Conservation (phyloP, 2,888 invertebrate species). For the Argyra leucocephala region DNA sequence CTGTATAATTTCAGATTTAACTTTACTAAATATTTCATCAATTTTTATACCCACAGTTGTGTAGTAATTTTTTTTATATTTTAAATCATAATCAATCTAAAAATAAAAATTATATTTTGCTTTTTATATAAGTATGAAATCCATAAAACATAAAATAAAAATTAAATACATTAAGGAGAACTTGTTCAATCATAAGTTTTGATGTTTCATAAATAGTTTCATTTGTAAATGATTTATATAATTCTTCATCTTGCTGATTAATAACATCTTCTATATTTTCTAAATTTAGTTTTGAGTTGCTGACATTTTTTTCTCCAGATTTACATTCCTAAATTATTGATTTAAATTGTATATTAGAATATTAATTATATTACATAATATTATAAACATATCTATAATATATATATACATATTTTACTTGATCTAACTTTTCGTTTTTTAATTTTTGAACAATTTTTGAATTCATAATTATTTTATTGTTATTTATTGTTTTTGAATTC, state of each 20-base stretch:
- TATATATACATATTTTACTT: too few species aligned
- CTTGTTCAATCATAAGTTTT: constrained; percentile 35
- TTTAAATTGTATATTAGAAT: too few species aligned
- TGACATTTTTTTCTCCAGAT: constrained; percentile 10
- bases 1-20: constrained; percentile 33
- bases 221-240: constrained; percentile 18
- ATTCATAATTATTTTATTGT: neutral
- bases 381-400: too few species aligned
- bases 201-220: constrained; percentile 39
- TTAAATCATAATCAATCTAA: constrained; percentile 30
- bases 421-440: too few species aligned
- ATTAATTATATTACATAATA: too few species aligned
- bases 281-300: constrained; percentile 15
- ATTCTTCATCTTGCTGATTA: constrained; percentile 30
- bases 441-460: neutral
- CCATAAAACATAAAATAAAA: neutral
- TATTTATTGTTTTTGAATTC: constrained; percentile 14
- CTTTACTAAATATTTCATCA: constrained; percentile 31
- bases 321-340: too few species aligned
- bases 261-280: constrained; percentile 34
- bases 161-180: constrained; percentile 29
- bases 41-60: constrained; percentile 28
- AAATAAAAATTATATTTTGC: neutral
- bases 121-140: too few species aligned
- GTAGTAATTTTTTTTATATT: constrained; percentile 28